Conservation (phyloP, 2,797 vertebrate genomes). For the Sciurus vulgaris region DNA sequence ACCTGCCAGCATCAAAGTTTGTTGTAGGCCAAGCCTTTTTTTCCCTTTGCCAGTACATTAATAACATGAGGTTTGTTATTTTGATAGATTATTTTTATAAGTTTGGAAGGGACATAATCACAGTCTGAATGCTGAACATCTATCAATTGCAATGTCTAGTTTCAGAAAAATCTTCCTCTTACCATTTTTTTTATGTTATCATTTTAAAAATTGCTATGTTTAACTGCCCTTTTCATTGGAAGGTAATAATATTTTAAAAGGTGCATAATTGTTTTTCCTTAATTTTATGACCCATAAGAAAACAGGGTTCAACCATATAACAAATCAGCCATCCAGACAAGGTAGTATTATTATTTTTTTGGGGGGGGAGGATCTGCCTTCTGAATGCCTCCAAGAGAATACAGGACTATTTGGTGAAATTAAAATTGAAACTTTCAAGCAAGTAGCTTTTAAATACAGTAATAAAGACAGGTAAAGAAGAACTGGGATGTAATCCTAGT, state of each 20-base stretch:
- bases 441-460: not conserved
- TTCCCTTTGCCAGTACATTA: not conserved
- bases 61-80: not conserved
- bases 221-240: not conserved
- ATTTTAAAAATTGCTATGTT: slow-evolving; percentile 10
- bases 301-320: not conserved
- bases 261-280: not conserved
- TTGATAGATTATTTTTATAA: slow-evolving; percentile 47
- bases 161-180: slow-evolving; percentile 21
- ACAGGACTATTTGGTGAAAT: not conserved
- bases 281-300: not conserved
- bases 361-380: not conserved
- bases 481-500: no score
- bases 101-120: not conserved
- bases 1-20: slow-evolving; percentile 1
- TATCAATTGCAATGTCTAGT: not conserved
- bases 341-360: not conserved
- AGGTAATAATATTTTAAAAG: slow-evolving; percentile 35
- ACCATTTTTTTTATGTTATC: not conserved
- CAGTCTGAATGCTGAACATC: slow-evolving; percentile 5
- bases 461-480: no score
- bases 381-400: not conserved
- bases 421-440: not conserved
- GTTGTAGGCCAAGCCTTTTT: not conserved
- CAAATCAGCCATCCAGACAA: not conserved